phyloP scores from a whole-genome alignment of 2,888 invertebrate species.

The Lepas anatifera region DNA sequence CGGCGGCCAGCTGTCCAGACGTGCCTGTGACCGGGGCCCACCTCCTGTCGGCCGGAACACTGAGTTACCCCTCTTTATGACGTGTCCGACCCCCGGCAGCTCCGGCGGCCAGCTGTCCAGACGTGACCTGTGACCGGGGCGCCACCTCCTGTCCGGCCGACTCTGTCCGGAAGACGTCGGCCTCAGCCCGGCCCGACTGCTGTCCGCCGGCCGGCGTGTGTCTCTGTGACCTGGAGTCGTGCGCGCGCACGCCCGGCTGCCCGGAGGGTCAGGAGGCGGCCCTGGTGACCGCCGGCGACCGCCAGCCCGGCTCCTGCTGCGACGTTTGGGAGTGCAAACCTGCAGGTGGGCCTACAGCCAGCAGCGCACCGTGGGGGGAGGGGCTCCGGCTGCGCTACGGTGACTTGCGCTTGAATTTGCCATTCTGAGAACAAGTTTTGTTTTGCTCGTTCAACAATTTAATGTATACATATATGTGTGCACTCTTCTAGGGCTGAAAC shows the following conservation, averaged over 20 bases:
- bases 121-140: neutral
- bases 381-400: too few relatives aligned
- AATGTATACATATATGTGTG: too few relatives aligned
- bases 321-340: neutral
- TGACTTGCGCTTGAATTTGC: too few relatives aligned
- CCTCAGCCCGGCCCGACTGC: neutral
- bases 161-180: neutral
- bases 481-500: too few relatives aligned
- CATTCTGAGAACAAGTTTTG: too few relatives aligned
- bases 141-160: neutral
- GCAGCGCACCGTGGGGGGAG: too few relatives aligned
- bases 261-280: neutral
- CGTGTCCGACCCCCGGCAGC: neutral
- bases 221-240: constrained; percentile 7
- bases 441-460: too few relatives aligned
- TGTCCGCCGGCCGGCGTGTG: neutral
- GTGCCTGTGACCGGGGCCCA: neutral
- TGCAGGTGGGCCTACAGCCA: neutral
- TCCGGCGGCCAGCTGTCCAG: neutral
- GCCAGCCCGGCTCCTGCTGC: neutral
- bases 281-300: neutral
- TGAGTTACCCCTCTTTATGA: too few relatives aligned
- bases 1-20: neutral
- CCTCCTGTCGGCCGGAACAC: neutral
- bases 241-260: neutral